Evolutionary conservation across 2,797 vertebrate genomes (phyloP), one percentile per base, ranked within the genome.

Genomic region (Remorina albescens): DNA sequence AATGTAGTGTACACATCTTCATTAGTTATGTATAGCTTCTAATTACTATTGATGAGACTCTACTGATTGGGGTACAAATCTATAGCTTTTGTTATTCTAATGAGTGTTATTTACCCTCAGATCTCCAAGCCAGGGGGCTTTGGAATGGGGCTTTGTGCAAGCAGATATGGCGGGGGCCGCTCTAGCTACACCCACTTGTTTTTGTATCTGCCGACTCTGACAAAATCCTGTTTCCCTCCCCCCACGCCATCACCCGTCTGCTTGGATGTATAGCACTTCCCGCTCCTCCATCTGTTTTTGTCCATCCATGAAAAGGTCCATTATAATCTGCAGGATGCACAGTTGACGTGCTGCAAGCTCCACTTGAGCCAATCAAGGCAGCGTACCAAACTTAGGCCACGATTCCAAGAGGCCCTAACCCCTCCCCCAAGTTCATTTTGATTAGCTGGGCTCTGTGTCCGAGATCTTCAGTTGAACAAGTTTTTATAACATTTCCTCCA

Each of bases 1-100:
- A 84, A 86, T 93, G 84, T 86, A 85, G 89, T 84, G 57, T 86
- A 85, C 90, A 89, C 89, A 88, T 91, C 89, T 94, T 94, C 90
- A 93, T 94, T 94, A 93, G 91, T 91, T 92, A 92, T 94, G 93
- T 93, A 92, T 93, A 92, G 88, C 89, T 87, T 87, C 93, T 94
- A 94, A 95, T 94, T 94, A 92, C 90, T 93, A 92, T 93, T 93
- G 92, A 92, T 92, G 93, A 93, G 90, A 87, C 87, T 85, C 90
- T 86, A 71, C 87, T 91, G 87, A 91, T 94, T 91, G 91, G 88
- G 86, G 86, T 88, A 93, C 93, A 93, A 94, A 95, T 94, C 91
- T 94, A 93, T 93, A 92, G 90, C 92, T 92, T 93, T 95, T 95
- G 92, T 95, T 88, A 95, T 95, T 94, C 87, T 93, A 93, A 94